A percentile compares a stretch with the other conserved stretches of the same genome.
Evolutionary conservation across 37 sponge, comb jelly and placozoan species (phyloP).

Genomic region (Cladorhizidae sp.): DNA sequence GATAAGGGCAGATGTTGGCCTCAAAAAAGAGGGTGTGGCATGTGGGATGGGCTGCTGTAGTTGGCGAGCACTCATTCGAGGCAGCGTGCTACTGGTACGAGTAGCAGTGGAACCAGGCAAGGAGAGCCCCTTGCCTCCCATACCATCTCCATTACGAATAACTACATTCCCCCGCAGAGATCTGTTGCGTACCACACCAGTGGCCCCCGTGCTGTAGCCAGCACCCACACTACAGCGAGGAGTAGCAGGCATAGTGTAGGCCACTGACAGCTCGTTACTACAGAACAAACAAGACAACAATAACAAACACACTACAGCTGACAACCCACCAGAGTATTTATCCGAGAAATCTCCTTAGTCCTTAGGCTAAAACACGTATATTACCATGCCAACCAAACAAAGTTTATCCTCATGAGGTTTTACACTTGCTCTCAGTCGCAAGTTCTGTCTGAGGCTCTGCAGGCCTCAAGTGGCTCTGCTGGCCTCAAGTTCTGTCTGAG

Average conservation of each 20-base stretch:
- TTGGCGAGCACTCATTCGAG: slow-evolving; percentile 46
- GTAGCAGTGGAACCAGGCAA: slow-evolving; percentile 9
- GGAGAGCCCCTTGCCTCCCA: slow-evolving; percentile 5
- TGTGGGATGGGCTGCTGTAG: slow-evolving; percentile 43
- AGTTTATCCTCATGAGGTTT: too few relatives aligned
- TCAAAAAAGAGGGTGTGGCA: slow-evolving; percentile 19
- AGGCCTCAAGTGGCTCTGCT: too few relatives aligned
- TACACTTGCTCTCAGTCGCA: too few relatives aligned
- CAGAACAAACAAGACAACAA: too few relatives aligned
- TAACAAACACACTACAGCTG: too few relatives aligned
- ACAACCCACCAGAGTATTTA: too few relatives aligned
- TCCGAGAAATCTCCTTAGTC: too few relatives aligned
- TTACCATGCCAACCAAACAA: too few relatives aligned
- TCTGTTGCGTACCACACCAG: slow-evolving; percentile 5
- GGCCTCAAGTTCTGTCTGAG: too few relatives aligned
- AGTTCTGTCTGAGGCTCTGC: too few relatives aligned
- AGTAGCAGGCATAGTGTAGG: slow-evolving; percentile 12
- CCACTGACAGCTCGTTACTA: not conserved
- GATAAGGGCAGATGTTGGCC: not conserved
- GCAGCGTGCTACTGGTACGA: slow-evolving; percentile 57
- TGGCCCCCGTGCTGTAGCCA: not conserved
- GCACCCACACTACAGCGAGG: not conserved
- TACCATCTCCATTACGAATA: slow-evolving; percentile 10
- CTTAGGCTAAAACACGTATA: too few relatives aligned
- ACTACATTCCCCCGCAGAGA: slow-evolving; percentile 12